Percentiles rank a stretch among this genome's conserved stretches.
Evolutionary conservation across 2,113 vertebrate genomes (phyloP).

Genomic region (Ia io): DNA sequence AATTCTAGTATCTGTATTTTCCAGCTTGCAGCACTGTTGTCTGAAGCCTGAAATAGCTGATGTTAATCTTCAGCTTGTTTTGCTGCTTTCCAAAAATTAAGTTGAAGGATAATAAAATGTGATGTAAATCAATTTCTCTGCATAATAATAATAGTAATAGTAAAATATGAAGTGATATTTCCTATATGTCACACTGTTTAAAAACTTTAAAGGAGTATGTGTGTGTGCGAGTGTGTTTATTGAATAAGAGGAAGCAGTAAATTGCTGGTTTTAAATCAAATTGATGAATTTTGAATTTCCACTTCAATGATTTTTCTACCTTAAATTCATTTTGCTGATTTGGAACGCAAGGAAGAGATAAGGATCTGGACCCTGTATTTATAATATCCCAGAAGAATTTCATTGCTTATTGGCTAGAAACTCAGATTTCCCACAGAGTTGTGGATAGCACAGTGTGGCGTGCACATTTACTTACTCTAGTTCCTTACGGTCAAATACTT

Average conservation of each 20-base stretch:
- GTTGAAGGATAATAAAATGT: slow-evolving; percentile 67
- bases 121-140: slow-evolving; percentile 70
- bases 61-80: slow-evolving; percentile 79
- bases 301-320: not conserved
- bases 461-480: not conserved
- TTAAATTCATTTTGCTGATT: slow-evolving; percentile 34
- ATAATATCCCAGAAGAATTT: slow-evolving; percentile 33
- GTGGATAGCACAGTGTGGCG: not conserved
- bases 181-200: not conserved
- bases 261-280: slow-evolving; percentile 13
- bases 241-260: not conserved
- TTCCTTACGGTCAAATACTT: not conserved
- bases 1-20: slow-evolving; percentile 80
- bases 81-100: slow-evolving; percentile 79
- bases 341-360: not conserved
- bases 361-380: not conserved
- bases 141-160: slow-evolving; percentile 60
- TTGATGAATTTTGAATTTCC: slow-evolving; percentile 34
- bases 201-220: not conserved
- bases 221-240: not conserved
- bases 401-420: slow-evolving; percentile 25
- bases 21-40: slow-evolving; percentile 78
- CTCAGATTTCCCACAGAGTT: not conserved
- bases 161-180: slow-evolving; percentile 29
- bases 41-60: slow-evolving; percentile 79